phyloP scores from a whole-genome alignment of 2,888 invertebrate genomes.

The Iselma pallidipennis region DNA sequence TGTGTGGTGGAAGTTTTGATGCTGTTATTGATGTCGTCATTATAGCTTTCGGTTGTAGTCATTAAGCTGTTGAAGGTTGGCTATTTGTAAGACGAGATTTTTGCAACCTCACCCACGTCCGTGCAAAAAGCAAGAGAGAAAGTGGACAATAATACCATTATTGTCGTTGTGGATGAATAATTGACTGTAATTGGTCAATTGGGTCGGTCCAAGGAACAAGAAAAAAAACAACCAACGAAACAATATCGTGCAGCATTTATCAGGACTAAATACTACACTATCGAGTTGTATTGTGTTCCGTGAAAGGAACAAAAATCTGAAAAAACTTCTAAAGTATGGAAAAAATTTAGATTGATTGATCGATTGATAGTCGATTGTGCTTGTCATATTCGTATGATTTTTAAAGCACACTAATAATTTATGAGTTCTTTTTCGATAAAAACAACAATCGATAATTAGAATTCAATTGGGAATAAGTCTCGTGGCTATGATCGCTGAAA shows the following conservation, averaged over 20 bases:
- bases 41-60: background rate
- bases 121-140: constrained; percentile 2
- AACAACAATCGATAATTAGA: background rate
- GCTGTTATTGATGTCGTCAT: background rate
- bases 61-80: background rate
- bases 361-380: no score
- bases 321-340: no score
- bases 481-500: background rate
- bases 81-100: background rate
- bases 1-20: no score
- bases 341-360: no score
- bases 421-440: no score
- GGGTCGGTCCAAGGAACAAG: background rate
- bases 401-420: no score
- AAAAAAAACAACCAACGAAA: background rate
- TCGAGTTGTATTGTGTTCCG: background rate
- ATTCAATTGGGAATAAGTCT: background rate
- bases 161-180: constrained; percentile 4
- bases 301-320: background rate
- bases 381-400: no score
- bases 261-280: background rate
- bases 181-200: constrained; percentile 6
- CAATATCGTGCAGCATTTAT: background rate
- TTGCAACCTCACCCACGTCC: constrained; percentile 1
- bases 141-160: background rate